Base-by-base conservation (phyloP, 2,888 invertebrate species). In the Craniophora ligustri region DNA sequence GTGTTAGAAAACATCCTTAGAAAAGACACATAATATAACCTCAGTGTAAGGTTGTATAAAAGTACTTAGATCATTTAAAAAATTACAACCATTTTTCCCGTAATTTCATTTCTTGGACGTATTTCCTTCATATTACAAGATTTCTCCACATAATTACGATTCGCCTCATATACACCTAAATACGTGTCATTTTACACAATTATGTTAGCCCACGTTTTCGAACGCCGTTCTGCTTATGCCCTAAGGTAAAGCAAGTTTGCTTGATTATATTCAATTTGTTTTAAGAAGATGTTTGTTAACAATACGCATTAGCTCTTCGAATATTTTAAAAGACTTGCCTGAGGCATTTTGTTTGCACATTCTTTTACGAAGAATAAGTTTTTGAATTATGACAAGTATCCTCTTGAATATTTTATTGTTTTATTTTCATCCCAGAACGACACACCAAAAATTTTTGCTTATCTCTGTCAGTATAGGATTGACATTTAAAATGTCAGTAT, bases 201-300 rank as follows among this genome's bases (percentile, higher is more conserved):
- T 57, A 40, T 42, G 4, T 31, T 31, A 16, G 40, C 41, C 70
- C 66, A 50, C 59, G 47, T 50, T 31, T 51, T 23, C 6, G 47
- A 58, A 55, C 62, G 40, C 56, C 44, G 48, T 67, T 67, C n/a
- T 51, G 44, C 49, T 64, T 57, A 4, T 13, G 30, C 64, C 64
- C 62, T 42, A 16, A 11, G 67, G 67, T 48, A 18, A 14, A 26
- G 14, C 41, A 39, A 53, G 39, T 45, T 16, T 7, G 35, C 34
- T 49, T 55, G 44, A 69, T 69, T 72, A 69, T 41, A 50, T 54
- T 63, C 55, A 69, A 56, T 69, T 72, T 53, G 38, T 48, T 72
- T 54, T 44, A 50, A 64, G 63, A 64, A 59, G 56, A 56, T n/a
- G 48, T 56, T 14, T 23, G 41, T 8, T 69, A 69, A 69, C 64